Base-by-base conservation (phyloP, 1,140 invertebrate genomes). In the Aphis gossypii region DNA sequence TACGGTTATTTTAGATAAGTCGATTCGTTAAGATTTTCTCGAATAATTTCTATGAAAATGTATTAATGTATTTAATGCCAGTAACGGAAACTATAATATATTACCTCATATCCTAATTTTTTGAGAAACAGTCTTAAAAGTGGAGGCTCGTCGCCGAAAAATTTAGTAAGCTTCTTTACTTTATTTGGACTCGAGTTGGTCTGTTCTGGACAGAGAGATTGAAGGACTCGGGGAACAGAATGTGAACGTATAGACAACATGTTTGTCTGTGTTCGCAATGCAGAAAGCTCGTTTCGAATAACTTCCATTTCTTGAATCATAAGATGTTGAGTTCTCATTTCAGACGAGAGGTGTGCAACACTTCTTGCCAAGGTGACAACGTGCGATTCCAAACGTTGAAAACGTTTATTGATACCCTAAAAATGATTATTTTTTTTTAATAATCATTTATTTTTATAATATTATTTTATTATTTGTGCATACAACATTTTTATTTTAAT, bases 131-230 rank as follows among this genome's bases (percentile, higher is more conserved):
- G 96, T 95, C 98, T 96, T 95, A 99, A 96, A 76, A 99, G 96
- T 23, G 98, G 98, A 51, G 98, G 98, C 95, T 99, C 98, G 95
- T 98, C 97, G 23, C 98, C 98, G 96, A 99, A 99, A 96, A 99
- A 99, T 95, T 98, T 98, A 60, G 97, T 98, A 83, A 98, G 96
- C 94, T 98, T 97, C 95, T 97, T 97, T 0, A 98, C 97, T 94
- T 97, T 96, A 91, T 97, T 97, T 0, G 98, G 98, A 95, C 98
- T 98, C 46, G 98, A 96, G 41, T 94, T 94, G 54, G 93, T 89
- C 44, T 94, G 94, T 83, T 94, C 94, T 1, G 94, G 96, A 94
- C 46, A 95, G 95, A 38, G 96, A 25, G 88, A 44, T 38, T 89
- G 94, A 20, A 94, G 94, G 1, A 94, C 94, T 83, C 96, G 94